Evolutionary conservation across 2,113 vertebrate species (phyloP), one percentile per base, ranked within the genome.

Genomic region (Cephalopterus ornatus): DNA sequence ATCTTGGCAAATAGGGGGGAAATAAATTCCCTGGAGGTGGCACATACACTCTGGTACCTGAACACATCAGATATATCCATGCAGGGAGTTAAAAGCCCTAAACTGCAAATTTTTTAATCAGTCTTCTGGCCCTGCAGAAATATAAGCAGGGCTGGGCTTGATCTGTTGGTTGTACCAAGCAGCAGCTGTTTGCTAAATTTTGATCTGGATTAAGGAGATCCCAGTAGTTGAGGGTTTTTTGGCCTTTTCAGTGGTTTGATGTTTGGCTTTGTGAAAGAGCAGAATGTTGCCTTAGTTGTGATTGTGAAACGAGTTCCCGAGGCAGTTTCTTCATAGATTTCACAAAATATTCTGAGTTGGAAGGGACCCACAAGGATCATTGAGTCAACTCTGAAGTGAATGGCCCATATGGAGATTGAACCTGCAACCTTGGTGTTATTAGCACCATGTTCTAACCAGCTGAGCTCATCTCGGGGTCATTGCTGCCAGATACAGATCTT

Each of bases 11-110:
- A 95, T 89, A 65, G 85, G 76, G 74, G 67, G 53, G 78, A 92
- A 95, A 95, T 95, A 95, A 95, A 97, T 94, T 96, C 93, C 92
- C 92, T 92, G 92, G 91, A 92, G 96, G 59, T 68, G 75, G 39
- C 82, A 73, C 37, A 14, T 85, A 35, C n/a, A 47, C 50, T 7
- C 16, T 26, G 37, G 58, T 80, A 95, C 95, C 95, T 96, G 92
- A 76, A 53, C 41, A 14, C 75, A 79, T 93, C 91, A 79, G 90
- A 84, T 58, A 19, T 10, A 20, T 76, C 85, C 73, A 1, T 33
- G 70, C 66, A 63, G 77, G 24, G 79, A 90, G 20, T 42, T 44
- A 83, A 65, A 74, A 85, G 56, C 41, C 7, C 65, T 30, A 32
- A 91, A 65, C 18, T 73, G 59, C 27, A 22, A 71, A 19, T 55